phyloP scores from a whole-genome alignment of 2,797 vertebrate species.

The Muscicapa striata region DNA sequence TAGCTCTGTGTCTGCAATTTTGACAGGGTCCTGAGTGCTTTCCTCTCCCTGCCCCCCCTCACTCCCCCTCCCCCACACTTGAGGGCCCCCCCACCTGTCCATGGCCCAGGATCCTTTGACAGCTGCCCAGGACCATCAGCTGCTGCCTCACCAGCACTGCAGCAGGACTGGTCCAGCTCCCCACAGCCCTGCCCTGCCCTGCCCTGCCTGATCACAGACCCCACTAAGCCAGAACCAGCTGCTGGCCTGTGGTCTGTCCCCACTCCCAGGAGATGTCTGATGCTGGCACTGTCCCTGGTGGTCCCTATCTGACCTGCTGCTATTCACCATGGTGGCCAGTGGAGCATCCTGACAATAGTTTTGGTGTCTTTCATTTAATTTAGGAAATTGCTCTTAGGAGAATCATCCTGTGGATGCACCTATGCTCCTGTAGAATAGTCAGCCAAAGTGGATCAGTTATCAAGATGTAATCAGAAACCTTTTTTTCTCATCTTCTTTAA shows the following conservation, averaged over 20 bases:
- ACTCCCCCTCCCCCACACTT: rapidly evolving
- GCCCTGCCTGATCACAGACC: no score
- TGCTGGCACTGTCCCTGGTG: rapidly evolving
- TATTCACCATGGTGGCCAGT: not conserved
- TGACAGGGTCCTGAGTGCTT: not conserved
- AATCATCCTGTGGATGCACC: not conserved
- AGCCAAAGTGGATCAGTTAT: not conserved
- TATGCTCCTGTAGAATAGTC: not conserved
- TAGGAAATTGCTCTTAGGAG: not conserved
- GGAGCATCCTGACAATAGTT: not conserved
- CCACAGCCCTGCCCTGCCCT: not conserved
- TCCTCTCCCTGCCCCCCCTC: rapidly evolving
- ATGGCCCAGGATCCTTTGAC: not conserved
- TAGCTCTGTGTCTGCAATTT: not conserved
- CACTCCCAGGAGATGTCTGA: rapidly evolving
- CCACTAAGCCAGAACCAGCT: not conserved
- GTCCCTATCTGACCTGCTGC: not conserved
- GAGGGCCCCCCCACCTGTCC: rapidly evolving
- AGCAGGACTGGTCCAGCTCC: rapidly evolving
- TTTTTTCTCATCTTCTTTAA: not conserved
- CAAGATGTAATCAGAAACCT: not conserved
- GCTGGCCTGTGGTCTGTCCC: rapidly evolving
- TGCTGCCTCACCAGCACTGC: rapidly evolving
- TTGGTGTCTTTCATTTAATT: not conserved
- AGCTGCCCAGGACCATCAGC: rapidly evolving